phyloP scores from a whole-genome alignment of 2,888 invertebrate genomes.

The Lathronympha strigana region DNA sequence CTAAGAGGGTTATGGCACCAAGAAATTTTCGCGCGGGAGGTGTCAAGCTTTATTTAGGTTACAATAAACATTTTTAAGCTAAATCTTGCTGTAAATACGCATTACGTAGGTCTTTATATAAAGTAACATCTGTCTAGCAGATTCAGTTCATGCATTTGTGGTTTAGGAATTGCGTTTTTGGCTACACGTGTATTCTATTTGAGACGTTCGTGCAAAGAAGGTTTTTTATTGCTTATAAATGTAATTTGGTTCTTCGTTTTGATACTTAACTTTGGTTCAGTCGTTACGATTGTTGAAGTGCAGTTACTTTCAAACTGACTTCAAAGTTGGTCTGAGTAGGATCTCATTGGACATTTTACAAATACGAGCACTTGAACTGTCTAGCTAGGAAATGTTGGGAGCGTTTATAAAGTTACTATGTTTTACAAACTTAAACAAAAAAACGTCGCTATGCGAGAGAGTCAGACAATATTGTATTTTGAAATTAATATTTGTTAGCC shows the following conservation, averaged over 20 bases:
- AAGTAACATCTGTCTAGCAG: slow-evolving; percentile 35
- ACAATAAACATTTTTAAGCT: neutral
- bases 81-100: slow-evolving; percentile 3
- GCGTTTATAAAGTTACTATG: neutral
- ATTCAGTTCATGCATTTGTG: slow-evolving; percentile 22
- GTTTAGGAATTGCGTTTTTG: slow-evolving; percentile 17
- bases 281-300: neutral
- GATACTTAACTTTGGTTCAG: slow-evolving; percentile 2
- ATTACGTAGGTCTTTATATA: slow-evolving; percentile 20
- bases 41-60: neutral
- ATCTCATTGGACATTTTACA: slow-evolving; percentile 3
- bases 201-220: neutral
- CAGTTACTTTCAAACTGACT: slow-evolving; percentile 6
- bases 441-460: neutral
- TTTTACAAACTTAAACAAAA: neutral
- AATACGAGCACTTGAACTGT: neutral
- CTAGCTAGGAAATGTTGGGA: neutral
- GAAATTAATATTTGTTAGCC: too few species aligned
- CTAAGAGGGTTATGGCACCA: neutral
- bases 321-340: neutral
- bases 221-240: slow-evolving; percentile 5
- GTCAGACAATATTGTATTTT: too few species aligned
- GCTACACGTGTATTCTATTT: slow-evolving; percentile 18
- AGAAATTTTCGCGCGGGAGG: neutral
- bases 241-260: neutral